phyloP scores from a whole-genome alignment of 2,113 vertebrate genomes.

The Eulemur macaco region DNA sequence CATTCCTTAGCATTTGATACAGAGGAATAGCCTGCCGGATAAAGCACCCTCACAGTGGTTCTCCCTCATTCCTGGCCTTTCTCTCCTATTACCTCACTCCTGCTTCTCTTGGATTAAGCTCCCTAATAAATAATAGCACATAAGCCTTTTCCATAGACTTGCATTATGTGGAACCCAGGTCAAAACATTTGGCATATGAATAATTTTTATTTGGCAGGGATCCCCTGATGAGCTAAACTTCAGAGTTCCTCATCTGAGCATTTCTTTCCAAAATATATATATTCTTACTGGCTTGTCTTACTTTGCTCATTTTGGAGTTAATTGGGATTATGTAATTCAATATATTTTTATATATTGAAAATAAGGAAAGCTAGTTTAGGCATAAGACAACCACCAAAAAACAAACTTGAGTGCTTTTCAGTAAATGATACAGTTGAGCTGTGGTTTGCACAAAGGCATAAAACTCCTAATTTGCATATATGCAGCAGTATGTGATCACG shows the following conservation, averaged over 20 bases:
- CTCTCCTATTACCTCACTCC: neutral
- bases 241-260: neutral
- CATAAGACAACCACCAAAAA: neutral
- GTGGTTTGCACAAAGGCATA: neutral
- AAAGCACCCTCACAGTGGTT: neutral
- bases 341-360: conserved; percentile 7
- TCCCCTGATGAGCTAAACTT: neutral
- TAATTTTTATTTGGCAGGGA: neutral
- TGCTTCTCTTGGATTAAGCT: neutral
- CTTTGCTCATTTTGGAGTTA: neutral
- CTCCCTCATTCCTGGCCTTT: neutral
- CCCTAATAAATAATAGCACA: neutral
- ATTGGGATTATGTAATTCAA: neutral
- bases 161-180: neutral
- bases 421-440: neutral
- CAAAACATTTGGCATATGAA: neutral
- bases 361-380: neutral
- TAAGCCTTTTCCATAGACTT: neutral
- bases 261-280: neutral
- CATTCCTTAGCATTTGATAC: neutral
- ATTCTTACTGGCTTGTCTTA: neutral
- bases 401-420: neutral
- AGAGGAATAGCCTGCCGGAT: neutral
- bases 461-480: neutral
- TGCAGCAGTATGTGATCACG: neutral